phyloP scores from a whole-genome alignment of 2,888 invertebrate species.

The Pediacus dermestoides region DNA sequence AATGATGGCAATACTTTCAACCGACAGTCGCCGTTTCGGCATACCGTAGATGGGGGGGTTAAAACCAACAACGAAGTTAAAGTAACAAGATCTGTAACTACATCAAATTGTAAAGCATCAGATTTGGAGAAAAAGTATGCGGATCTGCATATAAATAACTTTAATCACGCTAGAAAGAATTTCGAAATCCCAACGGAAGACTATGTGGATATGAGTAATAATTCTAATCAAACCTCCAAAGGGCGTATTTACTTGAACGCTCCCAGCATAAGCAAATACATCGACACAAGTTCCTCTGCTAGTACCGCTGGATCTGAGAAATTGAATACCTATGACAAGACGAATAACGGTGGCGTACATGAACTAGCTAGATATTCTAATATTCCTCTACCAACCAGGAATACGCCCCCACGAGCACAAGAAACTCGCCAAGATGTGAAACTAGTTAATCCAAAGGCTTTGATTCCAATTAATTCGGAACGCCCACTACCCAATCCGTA shows the following conservation, averaged over 20 bases:
- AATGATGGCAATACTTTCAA: constrained; percentile 43
- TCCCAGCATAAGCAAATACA: constrained; percentile 36
- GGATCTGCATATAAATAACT: constrained; percentile 40
- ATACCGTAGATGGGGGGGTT: constrained; percentile 28
- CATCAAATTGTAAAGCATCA: constrained; percentile 17
- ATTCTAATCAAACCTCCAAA: constrained; percentile 1
- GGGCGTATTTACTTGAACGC: constrained; percentile 32
- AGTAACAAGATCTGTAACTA: constrained; percentile 10
- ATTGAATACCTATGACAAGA: constrained; percentile 28
- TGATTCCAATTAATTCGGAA: constrained; percentile 46
- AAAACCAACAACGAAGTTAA: constrained; percentile 20
- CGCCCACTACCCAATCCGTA: constrained; percentile 46
- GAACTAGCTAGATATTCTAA: constrained; percentile 17
- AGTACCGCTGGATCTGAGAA: constrained; percentile 45
- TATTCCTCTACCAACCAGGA: constrained; percentile 20
- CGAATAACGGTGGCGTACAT: constrained; percentile 15
- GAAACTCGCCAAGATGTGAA: constrained; percentile 42
- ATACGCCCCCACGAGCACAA: constrained; percentile 41
- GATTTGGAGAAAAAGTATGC: constrained; percentile 39
- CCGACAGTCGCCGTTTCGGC: constrained; percentile 36
- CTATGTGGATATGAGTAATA: not conserved
- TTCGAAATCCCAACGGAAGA: constrained; percentile 27
- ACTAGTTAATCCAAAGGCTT: constrained; percentile 46
- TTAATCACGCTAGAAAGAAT: constrained; percentile 36
- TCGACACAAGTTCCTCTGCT: constrained; percentile 46